A percentile compares a stretch with the other conserved stretches of the same genome.
Evolutionary conservation across 2,797 vertebrate genomes (phyloP).

Genomic region (Megaceryle alcyon): DNA sequence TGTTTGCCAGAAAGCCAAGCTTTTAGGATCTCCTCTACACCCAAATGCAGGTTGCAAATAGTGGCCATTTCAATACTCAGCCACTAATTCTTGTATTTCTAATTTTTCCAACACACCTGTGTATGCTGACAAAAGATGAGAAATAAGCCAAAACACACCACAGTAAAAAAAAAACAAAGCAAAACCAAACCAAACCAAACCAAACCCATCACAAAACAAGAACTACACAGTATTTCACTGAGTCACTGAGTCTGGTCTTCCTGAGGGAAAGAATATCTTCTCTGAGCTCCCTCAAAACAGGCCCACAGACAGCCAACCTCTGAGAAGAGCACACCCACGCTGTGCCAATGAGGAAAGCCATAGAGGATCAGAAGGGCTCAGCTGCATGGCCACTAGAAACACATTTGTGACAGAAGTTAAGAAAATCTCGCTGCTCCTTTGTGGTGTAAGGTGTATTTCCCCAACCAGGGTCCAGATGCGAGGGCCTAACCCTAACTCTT

Average conservation of each 20-base stretch:
- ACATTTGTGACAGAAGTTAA: background rate
- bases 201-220: too few species aligned
- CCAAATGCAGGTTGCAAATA: background rate
- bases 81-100: background rate
- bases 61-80: fast-evolving
- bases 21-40: background rate
- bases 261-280: background rate
- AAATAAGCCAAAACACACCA: background rate
- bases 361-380: background rate
- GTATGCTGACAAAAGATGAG: fast-evolving
- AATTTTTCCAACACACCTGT: background rate
- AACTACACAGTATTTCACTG: background rate
- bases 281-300: background rate
- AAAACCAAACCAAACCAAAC: too few species aligned
- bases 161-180: too few species aligned
- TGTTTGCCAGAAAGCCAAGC: background rate
- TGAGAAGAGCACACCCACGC: background rate
- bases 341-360: fast-evolving
- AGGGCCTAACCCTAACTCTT: too few species aligned
- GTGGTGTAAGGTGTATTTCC: background rate
- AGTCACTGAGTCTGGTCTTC: background rate
- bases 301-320: background rate
- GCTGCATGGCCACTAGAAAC: background rate
- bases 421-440: background rate
- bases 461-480: too few species aligned